Evolutionary conservation across 2,113 vertebrate species (phyloP), one percentile per base, ranked within the genome.

Genomic region (Lycocorax pyrrhopterus): DNA sequence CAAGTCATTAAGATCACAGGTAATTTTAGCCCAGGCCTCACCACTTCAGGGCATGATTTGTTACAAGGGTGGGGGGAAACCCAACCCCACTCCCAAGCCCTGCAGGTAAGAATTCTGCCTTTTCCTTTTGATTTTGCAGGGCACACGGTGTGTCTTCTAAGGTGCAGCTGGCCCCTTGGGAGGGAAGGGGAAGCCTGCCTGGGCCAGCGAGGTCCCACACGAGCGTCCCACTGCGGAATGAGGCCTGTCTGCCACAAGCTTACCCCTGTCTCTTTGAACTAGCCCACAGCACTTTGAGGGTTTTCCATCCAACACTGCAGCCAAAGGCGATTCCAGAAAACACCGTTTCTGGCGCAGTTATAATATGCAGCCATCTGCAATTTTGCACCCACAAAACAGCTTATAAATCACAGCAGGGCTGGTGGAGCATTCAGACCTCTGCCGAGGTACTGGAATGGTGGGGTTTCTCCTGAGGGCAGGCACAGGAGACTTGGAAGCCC

Each of bases 341-440:
- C 2, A 0, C 55, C 0, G 0, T 43, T 89, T 30, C 80, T 43
- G 29, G 13, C 0, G 0, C 2, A 29, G 21, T 74, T 77, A 29
- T 4, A 69, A 35, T 32, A 20, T 2, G 35, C 9, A 39, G 55
- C 25, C 59, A 81, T 27, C 77, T 93, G 81, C 62, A 77, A 37
- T 67, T 90, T 0, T 39, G 91, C 16, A 13, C 63, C 51, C 64
- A 84, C 46, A 47, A 59, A 96, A 23, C 44, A 37, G 56, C 13
- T 58, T 47, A 32, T 37, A 85, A 71, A 82, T 72, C 64, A 35
- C 0, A 51, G 87, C 22, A 35, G 77, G 64, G 78, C 59, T 90
- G 51, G 62, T 7, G 9, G 64, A 63, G n/a, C 25, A 12, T 10
- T 33, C 39, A 29, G 4, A 51, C 58, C 73, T n/a, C 63, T 78